phyloP scores from a whole-genome alignment of 1,140 invertebrate genomes.

The Protaetia brevitarsis region DNA sequence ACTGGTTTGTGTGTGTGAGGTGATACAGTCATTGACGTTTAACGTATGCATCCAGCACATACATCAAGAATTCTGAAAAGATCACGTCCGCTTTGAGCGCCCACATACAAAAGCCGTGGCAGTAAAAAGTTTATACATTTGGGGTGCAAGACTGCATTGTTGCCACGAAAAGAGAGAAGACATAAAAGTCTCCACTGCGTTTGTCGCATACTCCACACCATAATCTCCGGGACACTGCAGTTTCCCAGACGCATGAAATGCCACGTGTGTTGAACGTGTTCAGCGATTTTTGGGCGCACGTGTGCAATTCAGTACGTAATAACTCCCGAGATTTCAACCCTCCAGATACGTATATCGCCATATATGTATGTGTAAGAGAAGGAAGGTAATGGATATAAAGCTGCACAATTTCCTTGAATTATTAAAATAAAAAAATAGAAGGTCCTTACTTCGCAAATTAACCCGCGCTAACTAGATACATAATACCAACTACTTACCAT shows the following conservation, averaged over 20 bases:
- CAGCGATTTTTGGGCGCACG: conserved; percentile 2
- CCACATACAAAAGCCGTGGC: neutral
- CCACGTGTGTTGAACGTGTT: neutral
- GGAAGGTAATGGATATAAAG: neutral
- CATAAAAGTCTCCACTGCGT: neutral
- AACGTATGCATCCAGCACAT: neutral
- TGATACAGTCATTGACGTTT: neutral
- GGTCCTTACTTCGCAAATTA: too few relatives aligned
- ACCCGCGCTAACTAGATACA: too few relatives aligned
- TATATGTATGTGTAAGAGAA: neutral
- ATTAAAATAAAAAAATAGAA: neutral
- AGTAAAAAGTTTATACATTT: conserved; percentile 1
- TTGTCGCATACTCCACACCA: conserved; percentile 3
- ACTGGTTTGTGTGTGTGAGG: too few relatives aligned
- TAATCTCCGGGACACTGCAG: neutral
- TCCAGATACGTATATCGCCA: too few relatives aligned
- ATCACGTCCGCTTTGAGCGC: neutral
- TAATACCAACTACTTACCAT: too few relatives aligned
- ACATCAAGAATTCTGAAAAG: neutral
- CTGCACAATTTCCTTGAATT: neutral
- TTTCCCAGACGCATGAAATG: neutral
- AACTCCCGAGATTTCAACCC: neutral
- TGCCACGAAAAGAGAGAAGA: neutral
- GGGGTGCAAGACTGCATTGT: conserved; percentile 13
- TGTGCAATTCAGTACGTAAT: neutral